These are phyloP conservation scores for Colius striatus DNA, from an alignment of 2,113 vertebrate genomes.

Conservation along the genomic window DNA sequence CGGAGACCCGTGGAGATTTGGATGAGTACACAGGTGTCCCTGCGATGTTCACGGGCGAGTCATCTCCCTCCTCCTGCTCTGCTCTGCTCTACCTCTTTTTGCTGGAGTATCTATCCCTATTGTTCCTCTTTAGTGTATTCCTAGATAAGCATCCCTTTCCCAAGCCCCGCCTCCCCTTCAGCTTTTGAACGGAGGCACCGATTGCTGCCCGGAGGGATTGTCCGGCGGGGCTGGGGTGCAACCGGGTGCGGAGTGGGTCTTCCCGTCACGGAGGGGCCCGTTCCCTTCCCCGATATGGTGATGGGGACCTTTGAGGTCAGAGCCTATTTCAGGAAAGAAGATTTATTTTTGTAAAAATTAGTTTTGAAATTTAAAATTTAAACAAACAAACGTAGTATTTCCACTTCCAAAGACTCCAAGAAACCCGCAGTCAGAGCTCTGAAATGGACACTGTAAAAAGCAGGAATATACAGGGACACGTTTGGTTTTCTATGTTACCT, in stretches of 20 bases:
- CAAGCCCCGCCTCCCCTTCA: neutral
- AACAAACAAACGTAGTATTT: neutral
- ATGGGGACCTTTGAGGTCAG: neutral
- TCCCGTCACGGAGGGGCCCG: accelerated
- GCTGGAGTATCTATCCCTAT: too few relatives aligned
- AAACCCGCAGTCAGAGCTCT: neutral
- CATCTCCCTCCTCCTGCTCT: neutral
- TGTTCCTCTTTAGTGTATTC: neutral
- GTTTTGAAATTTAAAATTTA: too few relatives aligned
- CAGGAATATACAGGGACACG: accelerated
- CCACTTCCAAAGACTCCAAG: neutral
- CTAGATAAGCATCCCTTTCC: neutral
- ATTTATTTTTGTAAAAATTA: too few relatives aligned
- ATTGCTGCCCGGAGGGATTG: neutral
- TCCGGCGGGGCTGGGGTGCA: neutral
- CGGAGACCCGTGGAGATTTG: neutral
- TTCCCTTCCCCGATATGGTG: neutral
- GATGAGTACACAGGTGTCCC: neutral
- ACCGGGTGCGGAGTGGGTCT: neutral
- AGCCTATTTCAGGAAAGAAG: neutral
- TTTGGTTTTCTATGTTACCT: neutral
- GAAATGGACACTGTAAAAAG: neutral
- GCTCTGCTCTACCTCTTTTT: neutral
- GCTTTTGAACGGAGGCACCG: neutral
- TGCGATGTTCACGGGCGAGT: neutral